Base-by-base conservation (phyloP, 2,797 vertebrate genomes). In the Rhyacichthys aspro region DNA sequence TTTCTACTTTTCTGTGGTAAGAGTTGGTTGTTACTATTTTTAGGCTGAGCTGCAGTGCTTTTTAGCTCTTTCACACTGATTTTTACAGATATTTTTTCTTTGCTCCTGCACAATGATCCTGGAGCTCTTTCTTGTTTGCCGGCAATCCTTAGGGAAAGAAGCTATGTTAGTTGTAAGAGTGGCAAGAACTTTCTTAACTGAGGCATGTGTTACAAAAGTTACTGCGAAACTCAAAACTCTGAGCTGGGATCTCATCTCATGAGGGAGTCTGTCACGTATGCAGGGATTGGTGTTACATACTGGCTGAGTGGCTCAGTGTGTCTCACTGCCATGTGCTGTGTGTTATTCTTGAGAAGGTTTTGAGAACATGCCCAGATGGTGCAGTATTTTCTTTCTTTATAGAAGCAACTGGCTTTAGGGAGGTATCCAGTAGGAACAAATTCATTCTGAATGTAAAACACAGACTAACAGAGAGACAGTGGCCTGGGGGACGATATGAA, bases 341-440 rank as follows among this genome's bases (percentile, higher is more conserved):
- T 81, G 71, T 78, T 72, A 67, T 74, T 67, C 68, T 72, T 71
- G 73, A 81, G 75, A 80, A 53, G 41, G 28, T 68, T 83, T 67
- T 68, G 67, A 78, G 76, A 84, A 83, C 76, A 80, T 72, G 70
- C 46, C 78, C 86, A 86, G 83, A 87, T 85, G 83, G 83, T 59
- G 34, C 67, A 15, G 12, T 70, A 72, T 55, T 79, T 67, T 46
- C 45, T 83, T 74, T 80, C 52, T 50, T 65, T 55, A 59, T 69
- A 47, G 5, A 59, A 72, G 79, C 73, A 85, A 82, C 56, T 50
- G 54, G 44, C 34, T 67, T 68, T 56, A 46, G 37, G 38, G 63
- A 42, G 47, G 16, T 62, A 75, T 70, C 11, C 54, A 62, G 14
- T 45, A 36, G 50, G 46, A 67, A 53, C 52, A 46, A 12, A 68